phyloP scores from a whole-genome alignment of 2,113 vertebrate genomes.

The Centropus unirufus region DNA sequence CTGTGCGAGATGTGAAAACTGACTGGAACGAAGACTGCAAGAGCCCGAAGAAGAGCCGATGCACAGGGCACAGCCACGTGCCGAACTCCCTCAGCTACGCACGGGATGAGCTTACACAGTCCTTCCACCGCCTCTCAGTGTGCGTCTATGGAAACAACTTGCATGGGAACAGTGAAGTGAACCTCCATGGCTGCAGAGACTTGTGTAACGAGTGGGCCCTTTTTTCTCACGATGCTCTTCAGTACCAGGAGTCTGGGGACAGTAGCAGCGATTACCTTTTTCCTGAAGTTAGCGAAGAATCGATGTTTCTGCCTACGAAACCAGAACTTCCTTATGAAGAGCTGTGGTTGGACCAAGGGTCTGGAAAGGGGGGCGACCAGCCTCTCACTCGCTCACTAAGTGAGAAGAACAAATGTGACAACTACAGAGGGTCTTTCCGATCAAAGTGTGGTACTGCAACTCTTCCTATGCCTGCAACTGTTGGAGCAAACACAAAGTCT shows the following conservation, averaged over 20 bases:
- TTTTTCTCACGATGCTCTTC: conserved; percentile 83
- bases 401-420: conserved; percentile 80
- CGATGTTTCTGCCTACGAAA: conserved; percentile 73
- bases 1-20: conserved; percentile 89
- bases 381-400: conserved; percentile 70
- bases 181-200: conserved; percentile 91
- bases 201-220: conserved; percentile 89
- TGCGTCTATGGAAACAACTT: conserved; percentile 97
- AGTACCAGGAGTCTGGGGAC: conserved; percentile 84
- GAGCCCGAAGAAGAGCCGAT: conserved; percentile 89
- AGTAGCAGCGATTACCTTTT: conserved; percentile 85
- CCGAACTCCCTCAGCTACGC: conserved; percentile 93
- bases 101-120: conserved; percentile 94
- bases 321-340: conserved; percentile 93
- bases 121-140: conserved; percentile 95
- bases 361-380: conserved; percentile 69
- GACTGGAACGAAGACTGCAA: conserved; percentile 95
- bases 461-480: conserved; percentile 76
- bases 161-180: conserved; percentile 96
- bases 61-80: conserved; percentile 83
- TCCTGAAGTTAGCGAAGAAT: conserved; percentile 84
- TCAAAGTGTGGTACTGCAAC: conserved; percentile 74
- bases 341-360: conserved; percentile 91
- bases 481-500: conserved; percentile 72
- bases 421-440: conserved; percentile 74